Conservation (phyloP, 2,888 invertebrate species). For the Apantesis nais region DNA sequence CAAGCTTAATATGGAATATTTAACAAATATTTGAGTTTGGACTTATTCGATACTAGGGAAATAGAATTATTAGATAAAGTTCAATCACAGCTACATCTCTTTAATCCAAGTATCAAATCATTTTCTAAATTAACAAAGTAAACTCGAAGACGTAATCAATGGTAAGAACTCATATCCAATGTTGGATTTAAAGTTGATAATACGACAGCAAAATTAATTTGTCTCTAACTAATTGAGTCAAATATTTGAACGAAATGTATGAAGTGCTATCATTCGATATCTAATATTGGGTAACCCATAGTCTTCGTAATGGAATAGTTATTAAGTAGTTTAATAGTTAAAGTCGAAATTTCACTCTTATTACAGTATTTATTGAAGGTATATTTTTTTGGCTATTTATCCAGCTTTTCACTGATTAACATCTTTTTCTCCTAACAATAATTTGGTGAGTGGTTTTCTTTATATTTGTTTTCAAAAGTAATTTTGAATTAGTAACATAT, state of each 20-base stretch:
- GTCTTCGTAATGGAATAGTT: neutral
- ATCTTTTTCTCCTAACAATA: neutral
- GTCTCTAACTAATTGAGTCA: neutral
- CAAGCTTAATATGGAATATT: neutral
- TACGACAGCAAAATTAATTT: neutral
- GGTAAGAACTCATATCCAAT: neutral
- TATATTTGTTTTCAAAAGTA: neutral
- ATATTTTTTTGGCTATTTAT: neutral
- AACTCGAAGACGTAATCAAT: neutral
- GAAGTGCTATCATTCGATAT: neutral
- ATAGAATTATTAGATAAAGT: neutral
- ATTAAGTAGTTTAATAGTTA: neutral
- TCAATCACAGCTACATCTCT: neutral
- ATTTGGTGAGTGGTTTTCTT: neutral
- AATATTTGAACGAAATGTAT: neutral
- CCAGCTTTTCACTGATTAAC: neutral
- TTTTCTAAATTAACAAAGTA: neutral
- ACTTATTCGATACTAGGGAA: neutral
- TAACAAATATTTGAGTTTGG: neutral
- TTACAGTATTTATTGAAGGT: neutral
- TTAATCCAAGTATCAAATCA: too few relatives aligned
- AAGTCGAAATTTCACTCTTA: too few relatives aligned
- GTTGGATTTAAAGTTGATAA: neutral
- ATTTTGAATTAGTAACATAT: neutral
- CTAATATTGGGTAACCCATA: neutral